Base-by-base conservation (phyloP, 2,797 vertebrate species). In the Melanotaenia maccullochi region DNA sequence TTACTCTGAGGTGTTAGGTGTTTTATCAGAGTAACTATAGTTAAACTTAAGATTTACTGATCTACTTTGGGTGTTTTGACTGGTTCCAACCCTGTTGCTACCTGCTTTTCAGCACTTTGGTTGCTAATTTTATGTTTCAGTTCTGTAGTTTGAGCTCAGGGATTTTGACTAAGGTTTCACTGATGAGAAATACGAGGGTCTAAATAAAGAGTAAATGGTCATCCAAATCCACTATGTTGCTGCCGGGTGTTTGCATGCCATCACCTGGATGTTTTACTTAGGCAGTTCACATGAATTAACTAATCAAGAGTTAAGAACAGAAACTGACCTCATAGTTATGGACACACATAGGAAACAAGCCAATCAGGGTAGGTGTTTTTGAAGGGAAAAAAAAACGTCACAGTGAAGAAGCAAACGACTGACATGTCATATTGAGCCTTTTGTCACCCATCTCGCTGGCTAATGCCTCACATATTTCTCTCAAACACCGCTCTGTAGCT, bases 171-270 rank as follows among this genome's bases (percentile, higher is more conserved):
- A 69, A 52, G 40, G 76, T 85, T 81, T 88, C 82, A 79, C 75
- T 49, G 64, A 38, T 59, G 36, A 44, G 65, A 44, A 74, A 82
- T 77, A 75, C 77, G 28, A 49, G 30, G 16, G 22, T 84, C 87
- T 90, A 91, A 90, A 91, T 83, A 81, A 80, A 90, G 86, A 83
- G 44, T 65, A 30, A 13, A 8, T 78, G 83, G 87, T 82, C 81
- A 64, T 81, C 75, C 69, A 40, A 22, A 49, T 69, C 59, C 49
- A 67, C 73, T 58, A 74, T 74, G 77, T 59, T 36, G 58, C 77
- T 71, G 61, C 66, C 75, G 67, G 36, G 42, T 62, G 56, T 80
- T 81, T 58, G 59, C 74, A 61, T 63, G 73, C 36, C 35, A 57
- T 89, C 75, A 83, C 82, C 85, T 82, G 83, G 78, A 77, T 55